phyloP scores from a whole-genome alignment of 2,888 invertebrate species.

The Tetranychus truncatus region DNA sequence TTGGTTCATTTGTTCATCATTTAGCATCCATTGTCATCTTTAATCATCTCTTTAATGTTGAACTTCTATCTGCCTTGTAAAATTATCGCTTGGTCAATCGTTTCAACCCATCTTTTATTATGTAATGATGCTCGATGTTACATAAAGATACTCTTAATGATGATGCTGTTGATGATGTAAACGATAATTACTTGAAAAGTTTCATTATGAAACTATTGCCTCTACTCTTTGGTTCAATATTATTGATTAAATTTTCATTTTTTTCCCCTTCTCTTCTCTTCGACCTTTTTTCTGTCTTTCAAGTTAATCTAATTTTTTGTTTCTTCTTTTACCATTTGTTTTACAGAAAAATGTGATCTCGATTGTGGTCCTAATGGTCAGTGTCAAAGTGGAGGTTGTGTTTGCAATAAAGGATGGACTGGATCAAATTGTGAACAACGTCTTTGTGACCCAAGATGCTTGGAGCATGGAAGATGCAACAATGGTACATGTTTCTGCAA shows the following conservation, averaged over 20 bases:
- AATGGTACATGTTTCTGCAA: constrained; percentile 95
- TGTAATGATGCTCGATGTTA: neutral
- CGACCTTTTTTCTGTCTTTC: neutral
- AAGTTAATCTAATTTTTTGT: neutral
- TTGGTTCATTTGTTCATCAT: constrained; percentile 3
- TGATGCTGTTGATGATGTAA: neutral
- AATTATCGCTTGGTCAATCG: neutral
- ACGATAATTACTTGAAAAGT: no score
- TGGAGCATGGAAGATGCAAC: constrained; percentile 85
- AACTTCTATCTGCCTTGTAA: neutral
- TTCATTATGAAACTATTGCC: no score
- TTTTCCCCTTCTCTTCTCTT: neutral
- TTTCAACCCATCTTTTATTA: neutral
- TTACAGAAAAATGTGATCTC: constrained; percentile 64
- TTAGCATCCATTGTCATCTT: neutral
- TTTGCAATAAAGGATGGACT: constrained; percentile 64
- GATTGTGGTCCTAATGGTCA: constrained; percentile 86
- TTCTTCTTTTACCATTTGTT: neutral
- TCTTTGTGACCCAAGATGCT: constrained; percentile 76
- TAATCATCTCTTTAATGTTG: neutral
- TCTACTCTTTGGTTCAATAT: no score
- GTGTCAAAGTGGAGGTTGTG: constrained; percentile 75
- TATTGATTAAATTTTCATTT: no score
- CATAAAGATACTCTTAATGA: neutral
- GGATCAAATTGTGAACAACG: constrained; percentile 76